phyloP scores from a whole-genome alignment of 2,888 invertebrate species.

The Neoscelio sp. region DNA sequence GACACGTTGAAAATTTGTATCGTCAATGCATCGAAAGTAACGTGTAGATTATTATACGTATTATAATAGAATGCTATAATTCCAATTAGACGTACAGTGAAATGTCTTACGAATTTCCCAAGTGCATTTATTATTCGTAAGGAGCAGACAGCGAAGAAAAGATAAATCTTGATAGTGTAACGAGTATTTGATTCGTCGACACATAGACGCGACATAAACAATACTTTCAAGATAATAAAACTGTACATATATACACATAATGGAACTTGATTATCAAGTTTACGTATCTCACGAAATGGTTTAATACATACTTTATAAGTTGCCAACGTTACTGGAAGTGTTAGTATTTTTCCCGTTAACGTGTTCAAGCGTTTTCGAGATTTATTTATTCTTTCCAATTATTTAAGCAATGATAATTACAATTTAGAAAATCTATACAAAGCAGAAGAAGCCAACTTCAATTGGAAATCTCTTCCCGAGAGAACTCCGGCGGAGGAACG shows the following conservation, averaged over 20 bases:
- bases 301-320: neutral
- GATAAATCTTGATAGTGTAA: slow-evolving; percentile 7
- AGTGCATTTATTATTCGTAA: slow-evolving; percentile 14
- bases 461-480: slow-evolving; percentile 1
- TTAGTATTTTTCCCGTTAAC: neutral
- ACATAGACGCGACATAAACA: neutral
- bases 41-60: slow-evolving; percentile 1
- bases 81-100: neutral
- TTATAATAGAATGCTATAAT: neutral
- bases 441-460: slow-evolving; percentile 1
- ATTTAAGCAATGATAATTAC: neutral
- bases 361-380: too few species aligned
- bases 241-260: neutral
- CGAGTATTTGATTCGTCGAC: neutral
- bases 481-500: neutral
- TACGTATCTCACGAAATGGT: too few species aligned
- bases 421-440: slow-evolving; percentile 6
- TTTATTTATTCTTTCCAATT: too few species aligned
- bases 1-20: too few species aligned
- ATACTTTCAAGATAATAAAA: neutral
- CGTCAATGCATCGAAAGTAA: neutral
- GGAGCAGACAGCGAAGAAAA: slow-evolving; percentile 47
- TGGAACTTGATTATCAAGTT: neutral
- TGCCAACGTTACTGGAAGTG: neutral
- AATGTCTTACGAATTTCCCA: neutral